These are phyloP conservation scores for Atherinomorus stipes DNA, from an alignment of 2,113 vertebrate species.

Conservation along the genomic window DNA sequence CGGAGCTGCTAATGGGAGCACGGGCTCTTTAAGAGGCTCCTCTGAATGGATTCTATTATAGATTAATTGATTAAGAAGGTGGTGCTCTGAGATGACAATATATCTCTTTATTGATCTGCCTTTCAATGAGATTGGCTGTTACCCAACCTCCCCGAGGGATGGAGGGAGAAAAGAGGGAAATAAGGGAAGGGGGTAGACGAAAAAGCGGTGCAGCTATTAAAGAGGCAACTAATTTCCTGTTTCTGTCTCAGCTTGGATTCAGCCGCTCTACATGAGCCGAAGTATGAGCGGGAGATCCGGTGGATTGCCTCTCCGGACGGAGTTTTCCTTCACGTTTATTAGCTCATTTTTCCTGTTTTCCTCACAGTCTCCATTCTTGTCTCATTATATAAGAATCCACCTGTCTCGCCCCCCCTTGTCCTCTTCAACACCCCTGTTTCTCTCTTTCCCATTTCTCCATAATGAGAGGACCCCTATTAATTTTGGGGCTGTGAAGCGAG, in stretches of 20 bases:
- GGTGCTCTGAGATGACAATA: constrained; percentile 77
- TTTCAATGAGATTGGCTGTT: constrained; percentile 80
- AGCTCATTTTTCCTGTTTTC: constrained; percentile 36
- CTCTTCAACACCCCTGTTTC: constrained; percentile 63
- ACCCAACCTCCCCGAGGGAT: constrained; percentile 66
- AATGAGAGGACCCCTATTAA: constrained; percentile 75
- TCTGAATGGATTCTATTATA: constrained; percentile 77
- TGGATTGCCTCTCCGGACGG: neutral
- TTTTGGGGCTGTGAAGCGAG: constrained; percentile 76
- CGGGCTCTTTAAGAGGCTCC: constrained; percentile 72
- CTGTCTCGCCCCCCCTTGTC: constrained; percentile 29
- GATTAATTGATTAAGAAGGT: constrained; percentile 84
- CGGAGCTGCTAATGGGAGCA: constrained; percentile 42
- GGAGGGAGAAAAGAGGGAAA: constrained; percentile 26
- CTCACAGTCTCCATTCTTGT: constrained; percentile 27
- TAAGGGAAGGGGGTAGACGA: constrained; percentile 18
- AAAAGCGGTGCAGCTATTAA: constrained; percentile 56
- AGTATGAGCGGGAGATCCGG: constrained; percentile 24
- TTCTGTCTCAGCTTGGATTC: constrained; percentile 48
- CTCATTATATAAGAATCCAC: constrained; percentile 49
- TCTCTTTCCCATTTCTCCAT: constrained; percentile 57
- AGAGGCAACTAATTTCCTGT: constrained; percentile 76
- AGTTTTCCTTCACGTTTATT: constrained; percentile 34
- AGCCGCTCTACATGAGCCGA: neutral
- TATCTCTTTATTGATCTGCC: constrained; percentile 84